Conservation (phyloP, 2,888 invertebrate species). For the Dynastes maya region DNA sequence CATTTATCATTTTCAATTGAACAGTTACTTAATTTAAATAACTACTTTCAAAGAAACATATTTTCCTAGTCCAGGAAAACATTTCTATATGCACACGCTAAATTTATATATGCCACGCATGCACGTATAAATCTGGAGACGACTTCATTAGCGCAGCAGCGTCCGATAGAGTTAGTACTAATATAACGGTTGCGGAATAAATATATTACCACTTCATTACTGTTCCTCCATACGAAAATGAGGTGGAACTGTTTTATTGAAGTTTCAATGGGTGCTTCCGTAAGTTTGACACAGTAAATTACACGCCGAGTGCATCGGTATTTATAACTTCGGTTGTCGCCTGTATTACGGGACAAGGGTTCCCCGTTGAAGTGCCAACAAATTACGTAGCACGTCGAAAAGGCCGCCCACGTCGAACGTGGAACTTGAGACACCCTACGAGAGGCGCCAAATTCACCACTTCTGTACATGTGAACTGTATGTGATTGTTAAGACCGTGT, state of each 20-base stretch:
- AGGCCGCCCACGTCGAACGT: not conserved
- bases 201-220: constrained; percentile 22
- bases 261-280: constrained; percentile 24
- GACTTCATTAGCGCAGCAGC: not conserved
- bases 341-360: constrained; percentile 7
- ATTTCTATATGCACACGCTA: no score
- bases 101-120: no score
- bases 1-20: no score
- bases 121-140: not conserved
- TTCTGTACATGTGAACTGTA: not conserved
- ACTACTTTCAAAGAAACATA: no score
- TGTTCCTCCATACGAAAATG: not conserved
- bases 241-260: constrained; percentile 6
- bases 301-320: constrained; percentile 26
- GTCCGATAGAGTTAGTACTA: not conserved
- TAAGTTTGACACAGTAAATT: constrained; percentile 20
- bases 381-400: constrained; percentile 19
- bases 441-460: not conserved
- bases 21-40: no score
- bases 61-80: no score
- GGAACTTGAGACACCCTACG: constrained; percentile 14
- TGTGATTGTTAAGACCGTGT: not conserved
- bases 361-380: constrained; percentile 31
- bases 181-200: not conserved
- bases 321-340: constrained; percentile 17